These are phyloP conservation scores for Drosophila glabriapex DNA, from an alignment of 2,888 invertebrate species.

Conservation along the genomic window DNA sequence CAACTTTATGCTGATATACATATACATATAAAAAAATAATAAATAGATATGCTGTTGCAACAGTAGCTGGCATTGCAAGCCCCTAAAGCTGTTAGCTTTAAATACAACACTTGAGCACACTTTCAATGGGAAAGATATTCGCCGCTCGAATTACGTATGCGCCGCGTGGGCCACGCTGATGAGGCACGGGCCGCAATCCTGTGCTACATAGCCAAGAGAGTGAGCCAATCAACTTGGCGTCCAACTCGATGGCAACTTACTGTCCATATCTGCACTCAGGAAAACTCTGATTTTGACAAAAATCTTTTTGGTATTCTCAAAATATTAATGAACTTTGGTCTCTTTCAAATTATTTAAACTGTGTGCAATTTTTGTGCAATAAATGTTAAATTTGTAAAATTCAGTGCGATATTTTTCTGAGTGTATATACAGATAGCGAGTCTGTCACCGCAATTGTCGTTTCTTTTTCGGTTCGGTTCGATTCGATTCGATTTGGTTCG, in stretches of 20 bases:
- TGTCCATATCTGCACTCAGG: constrained; percentile 4
- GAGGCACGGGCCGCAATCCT: constrained; percentile 13
- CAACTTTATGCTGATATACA: not conserved
- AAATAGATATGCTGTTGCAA: not conserved
- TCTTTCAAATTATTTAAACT: too few relatives aligned
- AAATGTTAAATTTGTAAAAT: not conserved
- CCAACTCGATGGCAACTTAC: constrained; percentile 11
- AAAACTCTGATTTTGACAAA: too few relatives aligned
- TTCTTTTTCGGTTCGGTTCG: constrained; percentile 1
- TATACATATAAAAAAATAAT: not conserved
- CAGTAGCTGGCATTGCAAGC: not conserved
- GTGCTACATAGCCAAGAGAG: constrained; percentile 4
- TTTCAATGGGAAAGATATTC: constrained; percentile 4
- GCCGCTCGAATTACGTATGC: constrained; percentile 38
- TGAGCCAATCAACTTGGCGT: constrained; percentile 16
- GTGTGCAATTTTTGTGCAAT: too few relatives aligned
- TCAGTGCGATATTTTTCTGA: not conserved
- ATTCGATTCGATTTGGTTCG: constrained; percentile 7
- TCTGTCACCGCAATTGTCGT: constrained; percentile 24
- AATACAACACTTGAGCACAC: not conserved
- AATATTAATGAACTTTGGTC: too few relatives aligned
- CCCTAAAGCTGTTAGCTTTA: constrained; percentile 5
- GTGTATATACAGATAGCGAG: not conserved
- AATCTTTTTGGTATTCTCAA: too few relatives aligned
- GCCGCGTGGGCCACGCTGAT: constrained; percentile 16